A percentile compares a stretch with the other conserved stretches of the same genome.
These are phyloP conservation scores for Pristionchus pacificus DNA, from an alignment of 1,140 invertebrate species.

Conservation along the genomic window DNA sequence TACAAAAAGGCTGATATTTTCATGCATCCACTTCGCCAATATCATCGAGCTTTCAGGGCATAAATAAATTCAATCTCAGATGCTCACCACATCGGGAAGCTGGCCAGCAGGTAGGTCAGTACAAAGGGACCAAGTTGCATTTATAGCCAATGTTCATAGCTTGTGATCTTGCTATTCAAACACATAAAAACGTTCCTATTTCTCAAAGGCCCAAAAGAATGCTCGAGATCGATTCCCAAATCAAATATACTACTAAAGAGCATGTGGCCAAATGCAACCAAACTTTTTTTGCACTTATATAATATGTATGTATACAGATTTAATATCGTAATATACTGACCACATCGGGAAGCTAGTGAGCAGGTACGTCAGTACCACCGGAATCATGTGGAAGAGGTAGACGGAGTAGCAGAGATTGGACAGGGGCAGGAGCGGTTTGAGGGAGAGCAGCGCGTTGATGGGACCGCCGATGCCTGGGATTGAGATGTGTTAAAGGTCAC, in stretches of 20 bases:
- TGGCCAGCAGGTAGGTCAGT: conserved; percentile 50
- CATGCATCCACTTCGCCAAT: no score
- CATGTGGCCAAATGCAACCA: background rate
- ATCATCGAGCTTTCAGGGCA: no score
- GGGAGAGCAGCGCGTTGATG: conserved; percentile 41
- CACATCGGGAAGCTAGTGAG: conserved; percentile 50
- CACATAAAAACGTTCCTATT: no score
- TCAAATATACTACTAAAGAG: no score
- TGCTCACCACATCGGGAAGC: conserved; percentile 50
- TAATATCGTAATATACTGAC: conserved; percentile 42
- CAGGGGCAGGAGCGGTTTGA: conserved; percentile 41
- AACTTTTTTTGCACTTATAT: background rate
- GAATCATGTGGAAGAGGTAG: conserved; percentile 56
- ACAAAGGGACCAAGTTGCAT: conserved; percentile 57
- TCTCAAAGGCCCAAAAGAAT: no score
- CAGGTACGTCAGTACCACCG: conserved; percentile 54
- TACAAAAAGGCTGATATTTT: no score
- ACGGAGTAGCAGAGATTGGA: conserved; percentile 52
- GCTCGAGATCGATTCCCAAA: no score
- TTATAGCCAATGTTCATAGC: conserved; percentile 52
- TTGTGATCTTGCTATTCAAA: no score
- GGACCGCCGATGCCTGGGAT: conserved; percentile 41
- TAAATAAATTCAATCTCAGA: no score
- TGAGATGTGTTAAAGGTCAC: background rate
- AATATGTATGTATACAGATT: conserved; percentile 15